Conservation (phyloP, 2,888 invertebrate species). For the Tubulanus polymorphus region DNA sequence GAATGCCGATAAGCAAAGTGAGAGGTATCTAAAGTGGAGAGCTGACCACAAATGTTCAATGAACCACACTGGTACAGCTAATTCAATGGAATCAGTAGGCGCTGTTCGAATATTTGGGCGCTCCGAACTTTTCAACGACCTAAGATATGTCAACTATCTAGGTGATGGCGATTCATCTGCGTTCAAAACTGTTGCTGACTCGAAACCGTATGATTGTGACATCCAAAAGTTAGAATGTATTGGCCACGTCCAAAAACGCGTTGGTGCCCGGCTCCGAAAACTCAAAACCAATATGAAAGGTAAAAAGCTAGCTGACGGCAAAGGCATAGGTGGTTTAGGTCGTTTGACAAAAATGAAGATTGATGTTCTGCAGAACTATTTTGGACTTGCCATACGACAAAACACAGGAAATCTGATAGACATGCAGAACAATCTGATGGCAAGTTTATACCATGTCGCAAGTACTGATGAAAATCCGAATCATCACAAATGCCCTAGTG, state of each 20-base stretch:
- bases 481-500: neutral
- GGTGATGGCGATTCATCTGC: neutral
- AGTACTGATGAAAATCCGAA: neutral
- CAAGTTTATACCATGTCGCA: neutral
- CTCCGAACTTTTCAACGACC: no score
- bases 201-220: neutral
- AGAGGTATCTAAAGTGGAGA: no score
- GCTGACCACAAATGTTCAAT: no score
- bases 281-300: neutral
- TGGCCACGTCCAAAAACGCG: no score
- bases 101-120: no score
- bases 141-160: neutral
- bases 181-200: neutral
- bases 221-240: no score
- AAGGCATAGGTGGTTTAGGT: neutral
- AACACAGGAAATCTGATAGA: neutral
- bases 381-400: slow-evolving; percentile 1
- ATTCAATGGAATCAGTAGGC: no score
- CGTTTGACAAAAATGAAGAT: neutral
- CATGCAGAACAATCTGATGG: slow-evolving; percentile 1
- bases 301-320: neutral
- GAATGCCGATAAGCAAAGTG: no score
- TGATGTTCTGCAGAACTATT: neutral
- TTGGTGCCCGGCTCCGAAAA: no score
- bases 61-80: no score